A percentile compares a stretch with the other conserved stretches of the same genome.
Conservation (phyloP, 1,140 invertebrate species). For the Neoseiulus cucumeris region DNA sequence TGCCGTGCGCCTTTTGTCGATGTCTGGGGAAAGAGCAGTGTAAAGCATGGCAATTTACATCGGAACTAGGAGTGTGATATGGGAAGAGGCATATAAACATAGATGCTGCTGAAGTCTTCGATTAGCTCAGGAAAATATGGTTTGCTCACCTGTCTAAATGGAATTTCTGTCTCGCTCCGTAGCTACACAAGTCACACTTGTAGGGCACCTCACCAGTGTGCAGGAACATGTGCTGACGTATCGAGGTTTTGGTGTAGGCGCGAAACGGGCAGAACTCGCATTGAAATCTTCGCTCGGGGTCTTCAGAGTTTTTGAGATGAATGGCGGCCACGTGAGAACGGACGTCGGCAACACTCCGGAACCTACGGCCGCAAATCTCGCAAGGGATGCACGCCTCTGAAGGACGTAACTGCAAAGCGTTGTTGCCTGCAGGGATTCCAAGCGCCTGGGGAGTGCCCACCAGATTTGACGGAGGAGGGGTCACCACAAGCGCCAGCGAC, state of each 20-base stretch:
- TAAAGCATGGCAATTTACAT: not conserved
- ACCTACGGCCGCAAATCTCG: slow-evolving; percentile 8
- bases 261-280: slow-evolving; percentile 9
- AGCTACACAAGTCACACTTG: not conserved
- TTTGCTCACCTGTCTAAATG: not conserved
- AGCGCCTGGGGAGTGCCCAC: not conserved
- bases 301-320: slow-evolving; percentile 4
- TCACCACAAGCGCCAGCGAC: not conserved
- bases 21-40: not conserved
- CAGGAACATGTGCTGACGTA: slow-evolving; percentile 7
- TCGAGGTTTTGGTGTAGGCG: slow-evolving; percentile 3
- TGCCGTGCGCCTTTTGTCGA: slow-evolving; percentile 8
- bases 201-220: slow-evolving; percentile 8
- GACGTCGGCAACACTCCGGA: slow-evolving; percentile 1
- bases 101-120: not conserved
- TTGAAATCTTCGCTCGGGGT: slow-evolving; percentile 2
- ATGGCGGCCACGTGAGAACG: slow-evolving; percentile 2
- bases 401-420: slow-evolving; percentile 5
- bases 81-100: not conserved
- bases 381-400: slow-evolving; percentile 8
- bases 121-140: not conserved
- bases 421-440: slow-evolving; percentile 2
- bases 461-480: not conserved
- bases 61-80: not conserved
- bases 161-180: slow-evolving; percentile 4